Conservation (phyloP, 2,888 invertebrate genomes). For the Crematogaster levior region DNA sequence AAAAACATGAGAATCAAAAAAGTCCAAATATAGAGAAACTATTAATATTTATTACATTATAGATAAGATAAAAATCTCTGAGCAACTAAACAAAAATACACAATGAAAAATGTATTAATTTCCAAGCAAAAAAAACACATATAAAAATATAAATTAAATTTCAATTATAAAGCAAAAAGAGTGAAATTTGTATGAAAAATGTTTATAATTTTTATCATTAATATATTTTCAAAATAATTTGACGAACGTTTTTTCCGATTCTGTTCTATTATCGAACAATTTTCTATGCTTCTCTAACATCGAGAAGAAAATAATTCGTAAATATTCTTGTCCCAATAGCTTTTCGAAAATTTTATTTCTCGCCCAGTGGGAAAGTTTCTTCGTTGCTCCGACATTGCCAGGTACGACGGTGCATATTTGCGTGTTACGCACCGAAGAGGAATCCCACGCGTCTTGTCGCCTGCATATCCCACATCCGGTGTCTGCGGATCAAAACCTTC, state of each 20-base stretch:
- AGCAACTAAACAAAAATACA: not conserved
- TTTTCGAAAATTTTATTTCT: not conserved
- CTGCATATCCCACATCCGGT: conserved; percentile 81
- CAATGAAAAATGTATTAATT: not conserved
- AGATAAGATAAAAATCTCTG: not conserved
- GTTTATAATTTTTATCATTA: not conserved
- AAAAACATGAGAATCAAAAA: not conserved
- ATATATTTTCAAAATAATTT: not conserved
- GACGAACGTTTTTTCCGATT: not conserved
- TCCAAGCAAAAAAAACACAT: not conserved
- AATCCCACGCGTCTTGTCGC: conserved; percentile 81
- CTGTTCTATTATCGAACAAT: not conserved
- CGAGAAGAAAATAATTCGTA: not conserved
- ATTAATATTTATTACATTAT: not conserved
- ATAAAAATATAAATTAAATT: not conserved
- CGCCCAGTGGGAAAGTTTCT: conserved; percentile 16
- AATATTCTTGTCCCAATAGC: not conserved
- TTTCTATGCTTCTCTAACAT: not conserved
- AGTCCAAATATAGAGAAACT: not conserved
- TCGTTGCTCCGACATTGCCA: not conserved
- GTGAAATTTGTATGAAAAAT: not conserved
- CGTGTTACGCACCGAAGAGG: conserved; percentile 61
- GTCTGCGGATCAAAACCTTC: conserved; percentile 66
- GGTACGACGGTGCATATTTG: conserved; percentile 42
- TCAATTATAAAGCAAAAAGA: not conserved